A percentile compares a stretch with the other conserved stretches of the same genome.
Conservation (phyloP, 2,113 vertebrate species). For the Bagarius yarrelli region DNA sequence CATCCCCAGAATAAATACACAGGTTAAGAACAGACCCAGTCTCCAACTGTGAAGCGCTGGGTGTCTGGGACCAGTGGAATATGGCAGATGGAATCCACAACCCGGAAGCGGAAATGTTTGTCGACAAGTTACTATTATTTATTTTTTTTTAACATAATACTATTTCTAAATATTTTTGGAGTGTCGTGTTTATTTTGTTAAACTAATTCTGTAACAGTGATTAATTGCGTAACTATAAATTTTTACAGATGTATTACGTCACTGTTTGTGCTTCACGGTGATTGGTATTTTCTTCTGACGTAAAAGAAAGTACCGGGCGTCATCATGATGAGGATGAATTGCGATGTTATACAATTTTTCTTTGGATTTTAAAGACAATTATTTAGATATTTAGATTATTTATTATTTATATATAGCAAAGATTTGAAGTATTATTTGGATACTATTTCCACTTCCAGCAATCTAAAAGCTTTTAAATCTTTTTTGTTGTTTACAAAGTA, state of each 20-base stretch:
- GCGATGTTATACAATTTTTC: too few relatives aligned
- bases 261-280: neutral
- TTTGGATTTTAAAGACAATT: too few relatives aligned
- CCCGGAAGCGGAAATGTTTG: conserved; percentile 54
- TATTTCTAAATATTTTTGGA: too few relatives aligned
- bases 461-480: too few relatives aligned
- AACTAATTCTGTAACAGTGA: neutral
- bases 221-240: neutral
- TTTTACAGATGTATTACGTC: neutral
- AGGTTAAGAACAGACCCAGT: neutral
- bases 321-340: neutral
- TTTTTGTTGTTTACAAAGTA: too few relatives aligned
- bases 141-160: neutral
- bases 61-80: conserved; percentile 44
- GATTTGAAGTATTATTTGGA: too few relatives aligned
- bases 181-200: too few relatives aligned
- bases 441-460: too few relatives aligned
- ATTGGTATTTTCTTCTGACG: conserved; percentile 16
- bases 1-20: conserved; percentile 44
- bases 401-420: too few relatives aligned
- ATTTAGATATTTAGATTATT: too few relatives aligned
- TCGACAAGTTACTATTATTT: neutral
- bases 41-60: conserved; percentile 11
- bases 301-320: neutral
- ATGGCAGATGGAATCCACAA: conserved; percentile 50